A percentile compares a stretch with the other conserved stretches of the same genome.
Conservation (phyloP, 2,888 invertebrate species). For the Abrostola tripartita region DNA sequence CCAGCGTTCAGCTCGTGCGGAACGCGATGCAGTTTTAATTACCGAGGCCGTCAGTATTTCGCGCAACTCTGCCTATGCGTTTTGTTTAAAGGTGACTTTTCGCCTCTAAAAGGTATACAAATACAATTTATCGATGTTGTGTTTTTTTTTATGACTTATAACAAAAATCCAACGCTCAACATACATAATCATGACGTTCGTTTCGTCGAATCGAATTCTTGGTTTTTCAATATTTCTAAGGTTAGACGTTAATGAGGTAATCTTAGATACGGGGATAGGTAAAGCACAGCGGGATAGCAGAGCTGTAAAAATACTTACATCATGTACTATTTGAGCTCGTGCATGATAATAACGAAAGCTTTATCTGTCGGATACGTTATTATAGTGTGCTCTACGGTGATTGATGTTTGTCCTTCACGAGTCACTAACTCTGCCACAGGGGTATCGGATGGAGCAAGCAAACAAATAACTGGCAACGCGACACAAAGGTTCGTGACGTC, state of each 20-base stretch:
- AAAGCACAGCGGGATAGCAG: not conserved
- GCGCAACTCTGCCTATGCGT: constrained; percentile 61
- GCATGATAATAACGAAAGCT: constrained; percentile 17
- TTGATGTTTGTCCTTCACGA: constrained; percentile 69
- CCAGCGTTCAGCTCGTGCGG: constrained; percentile 72
- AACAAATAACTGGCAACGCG: constrained; percentile 55
- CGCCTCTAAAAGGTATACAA: constrained; percentile 31
- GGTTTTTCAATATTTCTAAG: not conserved
- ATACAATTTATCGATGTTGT: constrained; percentile 13
- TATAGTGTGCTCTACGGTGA: constrained; percentile 32
- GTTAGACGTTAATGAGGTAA: constrained; percentile 29
- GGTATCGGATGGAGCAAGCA: constrained; percentile 63
- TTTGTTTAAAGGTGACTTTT: constrained; percentile 40
- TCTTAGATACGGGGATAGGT: constrained; percentile 21
- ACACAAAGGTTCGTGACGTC: constrained; percentile 60
- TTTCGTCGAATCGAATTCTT: constrained; percentile 37
- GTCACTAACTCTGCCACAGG: constrained; percentile 59
- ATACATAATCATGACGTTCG: constrained; percentile 32
- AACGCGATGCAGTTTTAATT: constrained; percentile 81
- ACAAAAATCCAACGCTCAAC: constrained; percentile 18
- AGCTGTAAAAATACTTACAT: not conserved
- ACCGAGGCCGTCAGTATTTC: constrained; percentile 68
- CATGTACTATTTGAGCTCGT: constrained; percentile 2
- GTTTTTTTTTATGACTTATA: constrained; percentile 22
- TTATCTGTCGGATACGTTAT: constrained; percentile 14